phyloP scores from a whole-genome alignment of 2,888 invertebrate species.

The Parelbella ahira region DNA sequence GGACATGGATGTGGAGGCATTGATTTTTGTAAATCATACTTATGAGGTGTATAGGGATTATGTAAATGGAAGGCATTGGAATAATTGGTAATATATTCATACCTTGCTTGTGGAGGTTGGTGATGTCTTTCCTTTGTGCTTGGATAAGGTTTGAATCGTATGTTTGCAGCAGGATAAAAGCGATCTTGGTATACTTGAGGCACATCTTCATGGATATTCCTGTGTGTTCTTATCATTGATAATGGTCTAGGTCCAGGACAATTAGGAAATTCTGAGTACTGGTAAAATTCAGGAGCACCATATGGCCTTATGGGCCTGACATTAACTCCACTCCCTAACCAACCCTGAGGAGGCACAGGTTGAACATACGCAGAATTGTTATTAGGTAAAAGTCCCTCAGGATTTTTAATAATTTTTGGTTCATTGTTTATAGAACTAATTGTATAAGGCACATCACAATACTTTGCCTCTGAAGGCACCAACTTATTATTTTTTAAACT shows the following conservation, averaged over 20 bases:
- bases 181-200: conserved; percentile 55
- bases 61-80: conserved; percentile 60
- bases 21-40: conserved; percentile 64
- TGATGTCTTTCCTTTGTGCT: conserved; percentile 61
- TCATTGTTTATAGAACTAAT: conserved; percentile 59
- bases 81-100: conserved; percentile 70
- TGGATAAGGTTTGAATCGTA: conserved; percentile 70
- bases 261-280: conserved; percentile 60
- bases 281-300: conserved; percentile 60
- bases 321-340: conserved; percentile 45
- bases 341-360: conserved; percentile 54
- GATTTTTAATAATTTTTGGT: conserved; percentile 57
- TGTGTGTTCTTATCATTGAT: conserved; percentile 49
- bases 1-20: conserved; percentile 55
- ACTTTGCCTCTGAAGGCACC: conserved; percentile 59
- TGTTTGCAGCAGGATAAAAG: conserved; percentile 59
- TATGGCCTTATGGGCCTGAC: conserved; percentile 51
- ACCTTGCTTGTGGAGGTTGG: conserved; percentile 64
- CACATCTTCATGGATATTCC: conserved; percentile 54
- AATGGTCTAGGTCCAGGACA: conserved; percentile 57
- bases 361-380: conserved; percentile 47
- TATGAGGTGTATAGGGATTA: conserved; percentile 50
- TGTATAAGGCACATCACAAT: conserved; percentile 76
- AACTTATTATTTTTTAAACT: conserved; percentile 56
- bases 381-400: conserved; percentile 58